Evolutionary conservation across 2,113 vertebrate genomes (phyloP).

Genomic region (Crotalus viridis): DNA sequence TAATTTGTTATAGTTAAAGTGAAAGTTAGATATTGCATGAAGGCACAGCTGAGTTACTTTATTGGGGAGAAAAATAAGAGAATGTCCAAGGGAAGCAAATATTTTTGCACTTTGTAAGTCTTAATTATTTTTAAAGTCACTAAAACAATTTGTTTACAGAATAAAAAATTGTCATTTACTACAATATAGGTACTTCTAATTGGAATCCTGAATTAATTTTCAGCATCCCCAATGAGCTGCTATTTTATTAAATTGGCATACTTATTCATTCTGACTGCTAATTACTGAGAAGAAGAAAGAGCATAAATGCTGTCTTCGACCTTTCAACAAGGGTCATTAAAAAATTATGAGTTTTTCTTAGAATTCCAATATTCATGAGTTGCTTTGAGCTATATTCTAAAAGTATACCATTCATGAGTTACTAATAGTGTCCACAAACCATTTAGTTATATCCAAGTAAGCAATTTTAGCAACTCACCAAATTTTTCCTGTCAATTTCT

Average conservation of each 20-base stretch:
- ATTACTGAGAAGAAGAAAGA: slow-evolving; percentile 26
- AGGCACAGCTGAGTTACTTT: not conserved
- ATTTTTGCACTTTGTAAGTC: not conserved
- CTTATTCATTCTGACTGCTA: slow-evolving; percentile 31
- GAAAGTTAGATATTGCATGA: slow-evolving; percentile 30
- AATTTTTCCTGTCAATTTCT: not conserved
- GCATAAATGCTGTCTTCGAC: slow-evolving; percentile 13
- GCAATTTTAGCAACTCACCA: not conserved
- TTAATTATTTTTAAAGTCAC: slow-evolving; percentile 16
- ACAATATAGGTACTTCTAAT: slow-evolving; percentile 23
- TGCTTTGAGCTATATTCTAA: slow-evolving; percentile 34
- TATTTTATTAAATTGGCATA: slow-evolving; percentile 28
- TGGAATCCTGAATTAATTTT: slow-evolving; percentile 18
- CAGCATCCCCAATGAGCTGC: slow-evolving; percentile 21
- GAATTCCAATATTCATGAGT: slow-evolving; percentile 36
- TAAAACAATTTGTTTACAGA: slow-evolving; percentile 26
- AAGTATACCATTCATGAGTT: not conserved
- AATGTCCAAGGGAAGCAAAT: not conserved
- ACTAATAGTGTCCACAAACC: slow-evolving; percentile 4
- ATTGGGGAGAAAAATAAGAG: not conserved
- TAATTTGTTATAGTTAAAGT: slow-evolving; percentile 43
- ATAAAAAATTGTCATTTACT: slow-evolving; percentile 6
- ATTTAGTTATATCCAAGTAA: slow-evolving; percentile 2
- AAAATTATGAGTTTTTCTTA: slow-evolving; percentile 37
- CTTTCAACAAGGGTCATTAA: slow-evolving; percentile 28